Percentiles rank a stretch among this genome's conserved stretches.
Evolutionary conservation across 1,140 invertebrate genomes (phyloP).

Genomic region (Polypedilum vanderplanki): DNA sequence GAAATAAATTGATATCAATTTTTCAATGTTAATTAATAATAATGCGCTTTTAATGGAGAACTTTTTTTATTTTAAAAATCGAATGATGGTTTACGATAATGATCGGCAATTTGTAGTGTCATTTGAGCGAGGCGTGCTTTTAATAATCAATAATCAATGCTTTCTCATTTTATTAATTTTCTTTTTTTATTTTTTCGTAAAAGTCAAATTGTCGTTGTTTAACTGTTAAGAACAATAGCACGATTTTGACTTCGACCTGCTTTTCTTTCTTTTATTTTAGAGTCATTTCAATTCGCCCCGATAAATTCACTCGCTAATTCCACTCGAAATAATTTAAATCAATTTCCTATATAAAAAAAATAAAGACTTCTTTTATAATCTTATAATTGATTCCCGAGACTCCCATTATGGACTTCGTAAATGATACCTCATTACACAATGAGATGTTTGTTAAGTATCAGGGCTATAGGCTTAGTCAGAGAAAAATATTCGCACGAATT

Average conservation of each 20-base stretch:
- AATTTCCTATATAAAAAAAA: background rate
- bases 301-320: background rate
- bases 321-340: constrained; percentile 5
- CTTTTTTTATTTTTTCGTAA: background rate
- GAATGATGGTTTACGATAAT: constrained; percentile 21
- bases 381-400: background rate
- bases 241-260: constrained; percentile 10
- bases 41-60: constrained; percentile 23
- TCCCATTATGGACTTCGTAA: background rate
- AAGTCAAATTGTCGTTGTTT: background rate
- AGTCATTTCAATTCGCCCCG: no score
- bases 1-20: constrained; percentile 22
- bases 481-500: constrained; percentile 26
- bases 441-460: no score
- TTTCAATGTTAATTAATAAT: constrained; percentile 27
- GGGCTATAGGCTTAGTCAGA: background rate
- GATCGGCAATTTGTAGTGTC: constrained; percentile 27
- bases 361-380: background rate
- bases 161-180: no score
- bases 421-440: background rate
- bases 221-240: constrained; percentile 11
- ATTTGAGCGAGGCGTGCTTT: background rate
- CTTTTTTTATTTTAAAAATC: background rate
- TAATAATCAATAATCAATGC: no score
- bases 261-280: no score